A percentile compares a stretch with the other conserved stretches of the same genome.
phyloP scores from a whole-genome alignment of 2,888 invertebrate species.

The Pardosa pseudoannulata region DNA sequence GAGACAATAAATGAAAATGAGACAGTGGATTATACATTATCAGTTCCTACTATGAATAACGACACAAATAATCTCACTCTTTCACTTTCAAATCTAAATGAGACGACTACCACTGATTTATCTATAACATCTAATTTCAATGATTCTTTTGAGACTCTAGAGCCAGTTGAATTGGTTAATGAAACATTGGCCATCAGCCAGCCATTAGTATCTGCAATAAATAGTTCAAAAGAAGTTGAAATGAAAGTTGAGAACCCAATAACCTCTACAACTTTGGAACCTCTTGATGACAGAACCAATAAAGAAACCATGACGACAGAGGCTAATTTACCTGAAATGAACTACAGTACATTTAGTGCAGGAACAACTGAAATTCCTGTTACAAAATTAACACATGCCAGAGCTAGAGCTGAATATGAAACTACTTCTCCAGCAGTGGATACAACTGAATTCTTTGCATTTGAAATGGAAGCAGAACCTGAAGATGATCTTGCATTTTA shows the following conservation, averaged over 20 bases:
- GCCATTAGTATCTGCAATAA: not conserved
- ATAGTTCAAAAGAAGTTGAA: constrained; percentile 5
- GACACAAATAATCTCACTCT: not conserved
- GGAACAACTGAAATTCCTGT: not conserved
- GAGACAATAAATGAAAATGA: too few relatives aligned
- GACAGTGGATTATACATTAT: too few relatives aligned
- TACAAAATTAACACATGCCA: not conserved
- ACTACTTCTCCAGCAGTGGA: not conserved
- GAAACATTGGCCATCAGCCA: not conserved
- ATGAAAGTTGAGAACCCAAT: not conserved
- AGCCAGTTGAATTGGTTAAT: not conserved
- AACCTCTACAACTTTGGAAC: too few relatives aligned
- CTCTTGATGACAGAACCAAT: too few relatives aligned
- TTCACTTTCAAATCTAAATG: not conserved
- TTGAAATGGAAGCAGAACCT: constrained; percentile 36
- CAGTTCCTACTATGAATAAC: too few relatives aligned
- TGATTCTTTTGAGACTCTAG: constrained; percentile 12
- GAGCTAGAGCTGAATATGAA: not conserved
- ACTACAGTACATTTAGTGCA: not conserved
- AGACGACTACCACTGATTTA: not conserved
- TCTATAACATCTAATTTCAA: constrained; percentile 7
- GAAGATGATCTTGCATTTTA: constrained; percentile 34
- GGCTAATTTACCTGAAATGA: not conserved
- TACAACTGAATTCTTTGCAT: not conserved
- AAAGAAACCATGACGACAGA: not conserved